phyloP scores from a whole-genome alignment of 2,888 invertebrate species.

The Petrolisthes manimaculis region DNA sequence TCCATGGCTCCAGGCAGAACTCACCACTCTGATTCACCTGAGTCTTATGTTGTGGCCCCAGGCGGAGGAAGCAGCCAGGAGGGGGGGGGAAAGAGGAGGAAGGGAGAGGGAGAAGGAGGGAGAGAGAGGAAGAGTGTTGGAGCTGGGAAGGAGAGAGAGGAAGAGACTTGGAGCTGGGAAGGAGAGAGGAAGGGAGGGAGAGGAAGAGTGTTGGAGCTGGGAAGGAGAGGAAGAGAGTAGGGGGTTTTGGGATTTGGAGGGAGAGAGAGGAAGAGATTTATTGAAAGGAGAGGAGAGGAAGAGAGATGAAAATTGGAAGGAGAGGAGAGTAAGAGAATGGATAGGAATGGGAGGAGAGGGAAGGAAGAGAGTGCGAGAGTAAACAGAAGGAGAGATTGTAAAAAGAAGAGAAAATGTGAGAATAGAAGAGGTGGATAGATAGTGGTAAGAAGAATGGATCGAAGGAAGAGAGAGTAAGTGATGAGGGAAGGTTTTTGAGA shows the following conservation, averaged over 20 bases:
- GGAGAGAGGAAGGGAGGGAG: background rate
- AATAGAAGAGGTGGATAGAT: background rate
- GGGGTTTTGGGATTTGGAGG: background rate
- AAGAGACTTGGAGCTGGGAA: too few species aligned
- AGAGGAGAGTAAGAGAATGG: background rate
- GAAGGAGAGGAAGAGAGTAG: background rate
- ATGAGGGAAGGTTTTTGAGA: background rate
- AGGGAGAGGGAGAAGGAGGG: conserved; percentile 6
- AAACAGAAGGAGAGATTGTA: background rate
- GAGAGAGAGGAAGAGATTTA: too few species aligned
- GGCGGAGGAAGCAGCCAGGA: too few species aligned
- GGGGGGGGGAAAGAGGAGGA: too few species aligned
- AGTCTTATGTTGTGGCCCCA: background rate
- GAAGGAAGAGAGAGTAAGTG: background rate
- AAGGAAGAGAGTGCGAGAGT: too few species aligned
- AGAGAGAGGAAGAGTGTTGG: too few species aligned
- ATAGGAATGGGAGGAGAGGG: background rate
- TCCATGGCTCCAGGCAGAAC: conserved; percentile 6
- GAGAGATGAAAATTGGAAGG: background rate
- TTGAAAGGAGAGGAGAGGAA: too few species aligned
- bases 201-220: background rate
- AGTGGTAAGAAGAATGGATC: background rate
- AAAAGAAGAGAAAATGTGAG: background rate
- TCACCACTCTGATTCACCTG: conserved; percentile 14
- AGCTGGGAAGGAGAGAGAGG: background rate